Percentiles rank a stretch among this genome's conserved stretches.
phyloP scores from a whole-genome alignment of 2,113 vertebrate species.

The Shinisaurus crocodilurus region DNA sequence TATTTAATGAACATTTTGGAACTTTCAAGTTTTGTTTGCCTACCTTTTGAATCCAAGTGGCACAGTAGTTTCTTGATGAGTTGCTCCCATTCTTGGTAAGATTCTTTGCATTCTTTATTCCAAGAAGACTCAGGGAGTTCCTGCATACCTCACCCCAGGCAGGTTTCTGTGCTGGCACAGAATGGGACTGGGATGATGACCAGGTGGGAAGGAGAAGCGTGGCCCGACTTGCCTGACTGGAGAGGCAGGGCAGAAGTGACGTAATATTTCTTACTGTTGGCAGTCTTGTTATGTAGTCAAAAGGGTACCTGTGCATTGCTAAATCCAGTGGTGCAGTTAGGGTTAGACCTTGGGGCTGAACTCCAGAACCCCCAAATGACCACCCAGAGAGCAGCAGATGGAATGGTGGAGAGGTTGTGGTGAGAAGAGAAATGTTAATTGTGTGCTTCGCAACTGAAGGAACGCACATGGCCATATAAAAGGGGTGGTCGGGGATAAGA shows the following conservation, averaged over 20 bases:
- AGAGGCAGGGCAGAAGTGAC: too few species aligned
- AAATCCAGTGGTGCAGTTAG: too few species aligned
- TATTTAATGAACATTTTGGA: too few species aligned
- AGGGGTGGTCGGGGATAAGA: too few species aligned
- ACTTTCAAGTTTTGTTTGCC: neutral
- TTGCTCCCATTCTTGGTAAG: neutral
- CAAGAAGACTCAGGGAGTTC: neutral
- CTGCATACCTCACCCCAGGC: neutral
- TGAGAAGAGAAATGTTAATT: too few species aligned
- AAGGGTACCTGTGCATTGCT: neutral
- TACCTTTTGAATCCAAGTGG: neutral
- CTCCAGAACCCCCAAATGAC: too few species aligned
- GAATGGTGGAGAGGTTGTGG: too few species aligned
- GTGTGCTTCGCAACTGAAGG: too few species aligned
- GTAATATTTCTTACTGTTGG: rapidly evolving
- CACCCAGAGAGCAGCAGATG: too few species aligned
- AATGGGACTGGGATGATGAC: neutral
- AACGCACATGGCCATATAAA: too few species aligned
- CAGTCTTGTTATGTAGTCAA: neutral
- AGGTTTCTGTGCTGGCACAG: neutral
- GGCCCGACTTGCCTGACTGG: neutral
- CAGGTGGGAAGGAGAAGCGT: neutral
- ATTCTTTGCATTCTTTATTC: constrained; percentile 18
- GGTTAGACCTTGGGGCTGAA: too few species aligned
- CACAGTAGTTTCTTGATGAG: neutral